Base-by-base conservation (phyloP, 2,888 invertebrate species). In the Halictus ligatus region DNA sequence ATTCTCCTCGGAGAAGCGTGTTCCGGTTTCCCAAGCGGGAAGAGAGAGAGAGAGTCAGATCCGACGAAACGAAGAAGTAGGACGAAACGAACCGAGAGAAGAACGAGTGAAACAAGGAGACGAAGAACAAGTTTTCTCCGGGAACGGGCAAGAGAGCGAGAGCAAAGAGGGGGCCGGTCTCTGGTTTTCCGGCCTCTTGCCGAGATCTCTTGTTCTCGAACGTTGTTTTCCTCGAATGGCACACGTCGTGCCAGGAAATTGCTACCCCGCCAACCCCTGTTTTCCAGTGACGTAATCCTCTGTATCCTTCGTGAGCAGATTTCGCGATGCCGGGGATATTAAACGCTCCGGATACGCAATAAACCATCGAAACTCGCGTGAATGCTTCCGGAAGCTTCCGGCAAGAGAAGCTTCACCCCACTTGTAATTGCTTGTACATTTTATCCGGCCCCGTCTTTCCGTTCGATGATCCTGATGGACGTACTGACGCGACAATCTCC, bases 221-320 rank as follows among this genome's bases (percentile, higher is more conserved):
- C 83, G 67, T 89, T 87, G 89, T 87, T 90, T 83, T 86, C 72
- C 88, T 78, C 86, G 80, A 86, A 82, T 80, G 88, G 88, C 86
- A 84, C 81, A 84, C 85, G 89, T 88, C 88, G 88, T 71, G 81
- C 86, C 86, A 88, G 88, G 88, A 88, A 88, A 88, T 88, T 88
- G 84, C 88, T 83, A 88, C 73, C 72, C 79, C 77, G 48, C n/a
- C 58, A 43, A 46, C 60, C 25, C 13, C 50, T 25, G 12, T 2
- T 73, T 35, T 29, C 85, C 80, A 78, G 77, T 75, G 78, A 85
- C 85, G 84, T 85, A 80, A 77, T 80, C 76, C 46, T 74, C 60
- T 69, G 85, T 84, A 85, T 84, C 77, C 69, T 85, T 85, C 85
- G 85, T 48, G 85, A 84, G 76, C 85, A 80, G 85, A 77, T 85